These are phyloP conservation scores for Rhabdophis nuchalis DNA, from an alignment of 2,797 vertebrate genomes.

Conservation along the genomic window DNA sequence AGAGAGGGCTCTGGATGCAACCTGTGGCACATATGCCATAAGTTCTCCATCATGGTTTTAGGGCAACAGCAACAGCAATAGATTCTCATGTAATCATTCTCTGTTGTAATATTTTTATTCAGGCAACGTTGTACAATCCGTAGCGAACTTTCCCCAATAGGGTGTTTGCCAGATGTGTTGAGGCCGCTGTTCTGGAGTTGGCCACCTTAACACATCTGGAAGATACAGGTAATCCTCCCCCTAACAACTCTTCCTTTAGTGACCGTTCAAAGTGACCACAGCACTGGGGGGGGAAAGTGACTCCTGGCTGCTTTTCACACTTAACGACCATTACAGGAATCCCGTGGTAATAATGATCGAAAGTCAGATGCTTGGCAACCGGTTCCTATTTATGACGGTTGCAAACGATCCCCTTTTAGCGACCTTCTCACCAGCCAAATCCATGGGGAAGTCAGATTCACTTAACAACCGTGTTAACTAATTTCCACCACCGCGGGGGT, in stretches of 20 bases:
- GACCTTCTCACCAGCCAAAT: no score
- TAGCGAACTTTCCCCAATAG: no score
- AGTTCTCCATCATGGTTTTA: not conserved
- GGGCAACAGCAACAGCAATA: not conserved
- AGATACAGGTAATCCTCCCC: not conserved
- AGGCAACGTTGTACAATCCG: not conserved
- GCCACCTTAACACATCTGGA: not conserved
- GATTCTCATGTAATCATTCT: constrained; percentile 45
- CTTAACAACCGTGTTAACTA: accelerated
- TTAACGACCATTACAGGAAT: not conserved
- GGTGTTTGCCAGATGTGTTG: no score
- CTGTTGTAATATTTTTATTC: constrained; percentile 36
- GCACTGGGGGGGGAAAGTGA: not conserved
- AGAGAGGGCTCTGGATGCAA: no score
- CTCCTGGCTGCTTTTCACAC: not conserved
- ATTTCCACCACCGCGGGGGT: not conserved
- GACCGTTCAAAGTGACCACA: not conserved
- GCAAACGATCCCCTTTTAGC: no score
- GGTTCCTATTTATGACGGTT: no score
- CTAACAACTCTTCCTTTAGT: not conserved
- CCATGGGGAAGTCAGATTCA: not conserved
- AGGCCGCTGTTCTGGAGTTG: not conserved
- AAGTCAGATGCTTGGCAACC: not conserved
- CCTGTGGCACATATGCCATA: no score
- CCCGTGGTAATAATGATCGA: not conserved